Evolutionary conservation across 2,888 invertebrate genomes (phyloP), one percentile per base, ranked within the genome.

Genomic region (Marasmarcha lunaedactyla): DNA sequence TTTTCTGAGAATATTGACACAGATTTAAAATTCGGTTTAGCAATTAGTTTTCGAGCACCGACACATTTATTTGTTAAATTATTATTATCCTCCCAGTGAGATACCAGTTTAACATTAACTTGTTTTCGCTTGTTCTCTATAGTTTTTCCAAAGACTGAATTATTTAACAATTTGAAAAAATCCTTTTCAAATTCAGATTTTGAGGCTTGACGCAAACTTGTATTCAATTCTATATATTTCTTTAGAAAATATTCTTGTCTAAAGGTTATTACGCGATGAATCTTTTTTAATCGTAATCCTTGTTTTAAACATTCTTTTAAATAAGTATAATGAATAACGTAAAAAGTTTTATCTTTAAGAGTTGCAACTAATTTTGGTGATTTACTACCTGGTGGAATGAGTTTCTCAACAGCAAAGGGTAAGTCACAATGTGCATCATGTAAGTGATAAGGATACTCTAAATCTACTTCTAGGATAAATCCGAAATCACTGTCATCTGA

Each of bases 151-250:
- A 59, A 69, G 1, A 65, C 46, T 1, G 60, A 46, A 45, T 72
- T 72, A 36, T 63, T 69, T 55, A 66, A 59, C 9, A 66, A 45
- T 46, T 73, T 70, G 41, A 49, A 70, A 41, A 63, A 59, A 46
- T 65, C 57, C 54, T 66, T 68, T 46, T 68, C 57, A 48, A 65
- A 71, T 11, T 59, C 51, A 27, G 20, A 5, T 20, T 20, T 20
- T 20, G 20, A 20, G 20, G 3, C 4, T 20, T 20, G 20, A 20
- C 20, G 39, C 15, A 63, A 38, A 33, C 55, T 36, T 4, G 60
- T 69, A 49, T 73, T 76, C 40, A 66, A 43, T 27, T 67, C 59
- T 33, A 71, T 67, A 42, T 70, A 70, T 39, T 46, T 38, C 46
- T 64, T 51, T 9, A 69, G 43, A 60, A 64, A 71, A 3, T 55